Conservation (phyloP, 2,113 vertebrate genomes). For the Scytalopus superciliaris region DNA sequence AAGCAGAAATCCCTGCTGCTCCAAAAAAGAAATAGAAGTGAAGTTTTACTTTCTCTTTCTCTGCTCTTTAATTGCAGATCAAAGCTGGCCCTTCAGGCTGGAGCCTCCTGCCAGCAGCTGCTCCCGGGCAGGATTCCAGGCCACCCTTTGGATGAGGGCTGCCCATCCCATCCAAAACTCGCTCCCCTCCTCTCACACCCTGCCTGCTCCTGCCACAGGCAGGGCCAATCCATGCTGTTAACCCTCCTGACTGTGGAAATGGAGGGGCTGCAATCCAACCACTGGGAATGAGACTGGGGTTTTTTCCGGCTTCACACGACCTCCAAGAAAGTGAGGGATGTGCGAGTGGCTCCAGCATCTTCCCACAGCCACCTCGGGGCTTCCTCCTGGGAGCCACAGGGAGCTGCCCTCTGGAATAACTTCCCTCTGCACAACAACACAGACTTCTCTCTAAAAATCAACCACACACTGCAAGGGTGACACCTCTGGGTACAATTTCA, state of each 20-base stretch:
- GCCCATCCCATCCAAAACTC: neutral
- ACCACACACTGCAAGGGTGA: neutral
- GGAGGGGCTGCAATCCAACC: neutral
- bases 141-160: neutral
- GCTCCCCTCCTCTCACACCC: neutral
- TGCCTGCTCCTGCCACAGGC: neutral
- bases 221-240: neutral
- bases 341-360: neutral
- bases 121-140: constrained; percentile 8
- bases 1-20: neutral
- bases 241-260: neutral
- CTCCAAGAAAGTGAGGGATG: neutral
- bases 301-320: neutral
- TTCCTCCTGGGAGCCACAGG: neutral
- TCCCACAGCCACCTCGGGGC: neutral
- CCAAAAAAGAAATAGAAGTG: neutral
- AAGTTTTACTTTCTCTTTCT: constrained; percentile 59
- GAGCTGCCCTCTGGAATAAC: neutral
- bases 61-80: constrained; percentile 6
- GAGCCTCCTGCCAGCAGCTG: constrained; percentile 10
- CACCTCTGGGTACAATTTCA: neutral
- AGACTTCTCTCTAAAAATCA: neutral
- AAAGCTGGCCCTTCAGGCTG: neutral
- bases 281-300: neutral
- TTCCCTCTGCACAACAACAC: neutral